Percentiles rank a stretch among this genome's conserved stretches.
Evolutionary conservation across 2,888 invertebrate species (phyloP).

Genomic region (Caenorhabditis imperialis): DNA sequence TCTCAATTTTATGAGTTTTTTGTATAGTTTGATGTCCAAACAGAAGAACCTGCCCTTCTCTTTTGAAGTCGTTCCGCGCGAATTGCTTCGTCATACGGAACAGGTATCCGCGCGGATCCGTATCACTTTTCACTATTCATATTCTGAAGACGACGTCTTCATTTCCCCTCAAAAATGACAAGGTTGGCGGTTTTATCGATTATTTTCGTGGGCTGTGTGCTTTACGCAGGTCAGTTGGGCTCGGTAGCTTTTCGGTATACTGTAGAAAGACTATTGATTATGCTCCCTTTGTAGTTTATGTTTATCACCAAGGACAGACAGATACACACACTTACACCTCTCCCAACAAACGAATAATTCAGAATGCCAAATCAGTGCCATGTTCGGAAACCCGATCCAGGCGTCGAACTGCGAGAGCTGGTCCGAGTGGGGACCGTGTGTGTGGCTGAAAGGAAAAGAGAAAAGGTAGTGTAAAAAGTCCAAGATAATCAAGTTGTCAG

Average conservation of each 20-base stretch:
- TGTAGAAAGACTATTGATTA: too few relatives aligned
- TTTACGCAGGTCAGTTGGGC: constrained; percentile 26
- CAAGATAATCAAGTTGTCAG: neutral
- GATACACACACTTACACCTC: too few relatives aligned
- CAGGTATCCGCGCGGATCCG: neutral
- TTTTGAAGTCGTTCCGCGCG: too few relatives aligned
- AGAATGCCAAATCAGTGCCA: constrained; percentile 73
- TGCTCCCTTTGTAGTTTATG: too few relatives aligned
- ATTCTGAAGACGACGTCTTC: neutral
- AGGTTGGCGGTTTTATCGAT: constrained; percentile 23
- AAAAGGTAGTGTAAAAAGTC: constrained; percentile 39
- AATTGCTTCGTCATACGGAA: too few relatives aligned
- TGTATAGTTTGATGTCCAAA: too few relatives aligned
- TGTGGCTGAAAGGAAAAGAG: constrained; percentile 75
- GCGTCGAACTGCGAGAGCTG: constrained; percentile 73
- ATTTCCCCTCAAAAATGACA: constrained; percentile 18
- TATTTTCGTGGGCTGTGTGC: constrained; percentile 10
- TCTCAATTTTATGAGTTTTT: too few relatives aligned
- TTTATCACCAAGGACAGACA: too few relatives aligned
- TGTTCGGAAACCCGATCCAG: constrained; percentile 75
- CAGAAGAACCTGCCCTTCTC: too few relatives aligned
- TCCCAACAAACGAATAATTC: too few relatives aligned
- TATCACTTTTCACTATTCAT: constrained; percentile 6
- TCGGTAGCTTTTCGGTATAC: neutral
- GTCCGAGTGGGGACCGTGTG: constrained; percentile 77